Evolutionary conservation across 2,888 invertebrate species (phyloP).

Genomic region (Eledona agricola): DNA sequence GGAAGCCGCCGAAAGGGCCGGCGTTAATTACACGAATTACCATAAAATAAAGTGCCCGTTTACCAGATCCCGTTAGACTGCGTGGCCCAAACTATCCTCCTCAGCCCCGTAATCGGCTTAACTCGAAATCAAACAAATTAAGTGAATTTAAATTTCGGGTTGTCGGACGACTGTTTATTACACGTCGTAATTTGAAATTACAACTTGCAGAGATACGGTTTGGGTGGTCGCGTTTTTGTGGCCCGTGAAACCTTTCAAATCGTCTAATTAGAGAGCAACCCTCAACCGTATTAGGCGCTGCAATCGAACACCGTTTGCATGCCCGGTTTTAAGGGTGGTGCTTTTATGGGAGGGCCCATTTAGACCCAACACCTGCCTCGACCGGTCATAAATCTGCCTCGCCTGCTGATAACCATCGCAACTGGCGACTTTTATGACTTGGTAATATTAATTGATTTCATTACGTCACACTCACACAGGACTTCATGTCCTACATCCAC

Average conservation of each 20-base stretch:
- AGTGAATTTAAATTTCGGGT: constrained; percentile 40
- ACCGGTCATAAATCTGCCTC: constrained; percentile 21
- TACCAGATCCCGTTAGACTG: constrained; percentile 27
- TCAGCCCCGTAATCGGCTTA: constrained; percentile 25
- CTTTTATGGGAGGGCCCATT: constrained; percentile 7
- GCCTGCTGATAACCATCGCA: constrained; percentile 19
- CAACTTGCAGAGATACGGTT: constrained; percentile 48
- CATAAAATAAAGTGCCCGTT: constrained; percentile 32
- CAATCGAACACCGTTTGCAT: not conserved
- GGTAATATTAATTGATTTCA: constrained; percentile 25
- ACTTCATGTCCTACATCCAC: constrained; percentile 10
- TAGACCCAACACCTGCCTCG: constrained; percentile 20
- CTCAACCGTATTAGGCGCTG: too few species aligned
- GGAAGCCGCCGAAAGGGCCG: constrained; percentile 2
- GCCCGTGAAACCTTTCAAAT: constrained; percentile 22
- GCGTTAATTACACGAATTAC: constrained; percentile 33
- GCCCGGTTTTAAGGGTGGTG: constrained; percentile 2
- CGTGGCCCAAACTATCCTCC: constrained; percentile 5
- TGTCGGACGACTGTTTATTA: constrained; percentile 43
- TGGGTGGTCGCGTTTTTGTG: constrained; percentile 50
- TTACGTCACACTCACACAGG: constrained; percentile 9
- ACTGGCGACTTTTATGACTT: constrained; percentile 4
- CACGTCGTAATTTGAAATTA: constrained; percentile 51
- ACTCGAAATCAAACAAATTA: constrained; percentile 36
- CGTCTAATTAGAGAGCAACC: too few species aligned